Evolutionary conservation across 2,113 vertebrate genomes (phyloP).

Genomic region (Xenotilapia flavipinnis): DNA sequence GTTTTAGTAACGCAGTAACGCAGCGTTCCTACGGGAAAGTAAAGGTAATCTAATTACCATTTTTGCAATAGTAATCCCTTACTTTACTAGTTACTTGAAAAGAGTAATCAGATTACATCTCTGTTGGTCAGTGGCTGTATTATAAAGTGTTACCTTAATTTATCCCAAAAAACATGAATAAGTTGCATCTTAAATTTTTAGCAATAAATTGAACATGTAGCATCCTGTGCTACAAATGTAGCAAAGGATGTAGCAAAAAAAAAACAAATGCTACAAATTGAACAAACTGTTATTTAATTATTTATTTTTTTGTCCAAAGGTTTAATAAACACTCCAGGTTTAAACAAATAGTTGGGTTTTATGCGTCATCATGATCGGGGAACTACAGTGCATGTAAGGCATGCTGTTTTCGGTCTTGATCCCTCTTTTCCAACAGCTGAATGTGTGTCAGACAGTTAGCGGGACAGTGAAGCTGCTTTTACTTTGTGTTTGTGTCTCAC

Average conservation of each 20-base stretch:
- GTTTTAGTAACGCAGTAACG: no score
- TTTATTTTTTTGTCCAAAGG: neutral
- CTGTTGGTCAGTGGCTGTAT: neutral
- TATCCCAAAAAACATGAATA: neutral
- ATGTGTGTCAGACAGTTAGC: neutral
- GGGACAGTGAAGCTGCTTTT: fast-evolving
- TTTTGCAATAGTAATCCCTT: no score
- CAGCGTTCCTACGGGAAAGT: no score
- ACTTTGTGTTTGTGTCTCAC: neutral
- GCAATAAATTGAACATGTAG: neutral
- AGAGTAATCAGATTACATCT: no score
- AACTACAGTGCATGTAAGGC: neutral
- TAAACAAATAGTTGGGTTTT: neutral
- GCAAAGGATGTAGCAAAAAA: neutral
- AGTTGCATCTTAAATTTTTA: fast-evolving
- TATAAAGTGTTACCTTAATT: fast-evolving
- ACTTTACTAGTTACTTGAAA: no score
- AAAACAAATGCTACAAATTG: neutral
- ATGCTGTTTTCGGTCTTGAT: neutral
- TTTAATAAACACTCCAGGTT: neutral
- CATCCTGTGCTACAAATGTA: neutral
- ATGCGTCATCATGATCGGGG: neutral
- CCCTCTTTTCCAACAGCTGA: neutral
- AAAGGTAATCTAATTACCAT: no score
- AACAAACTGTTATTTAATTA: neutral